Evolutionary conservation across 2,888 invertebrate genomes (phyloP).

Genomic region (Helicoverpa assulta): DNA sequence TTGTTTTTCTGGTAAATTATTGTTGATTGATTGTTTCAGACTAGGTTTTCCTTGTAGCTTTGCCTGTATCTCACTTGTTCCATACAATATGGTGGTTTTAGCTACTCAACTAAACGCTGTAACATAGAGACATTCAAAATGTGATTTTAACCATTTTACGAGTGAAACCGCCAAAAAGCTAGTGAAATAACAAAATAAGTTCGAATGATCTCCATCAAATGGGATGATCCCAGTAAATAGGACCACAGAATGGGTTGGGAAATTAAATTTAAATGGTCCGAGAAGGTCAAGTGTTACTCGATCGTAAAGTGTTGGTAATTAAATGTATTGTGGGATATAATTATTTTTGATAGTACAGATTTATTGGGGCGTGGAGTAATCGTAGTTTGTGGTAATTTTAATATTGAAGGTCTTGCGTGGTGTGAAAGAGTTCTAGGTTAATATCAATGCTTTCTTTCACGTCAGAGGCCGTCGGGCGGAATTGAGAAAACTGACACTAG

Average conservation of each 20-base stretch:
- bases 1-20: neutral
- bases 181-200: constrained; percentile 67
- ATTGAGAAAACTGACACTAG: too few species aligned
- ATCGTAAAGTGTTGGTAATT: constrained; percentile 35
- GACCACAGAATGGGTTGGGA: constrained; percentile 68
- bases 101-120: neutral
- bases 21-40: neutral
- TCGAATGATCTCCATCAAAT: constrained; percentile 53
- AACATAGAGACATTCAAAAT: neutral
- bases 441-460: too few species aligned
- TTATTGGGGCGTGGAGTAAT: constrained; percentile 14
- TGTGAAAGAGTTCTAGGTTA: too few species aligned
- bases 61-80: neutral
- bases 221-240: constrained; percentile 70
- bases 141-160: neutral
- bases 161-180: neutral
- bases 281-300: constrained; percentile 46
- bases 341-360: neutral
- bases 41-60: neutral
- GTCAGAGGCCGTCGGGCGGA: too few species aligned
- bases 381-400: neutral
- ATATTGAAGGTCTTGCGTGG: neutral
- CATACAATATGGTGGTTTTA: too few species aligned
- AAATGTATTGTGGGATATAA: constrained; percentile 32
- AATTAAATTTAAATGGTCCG: constrained; percentile 68